Evolutionary conservation across 2,888 invertebrate species (phyloP).

Genomic region (Hedychridium roseum): DNA sequence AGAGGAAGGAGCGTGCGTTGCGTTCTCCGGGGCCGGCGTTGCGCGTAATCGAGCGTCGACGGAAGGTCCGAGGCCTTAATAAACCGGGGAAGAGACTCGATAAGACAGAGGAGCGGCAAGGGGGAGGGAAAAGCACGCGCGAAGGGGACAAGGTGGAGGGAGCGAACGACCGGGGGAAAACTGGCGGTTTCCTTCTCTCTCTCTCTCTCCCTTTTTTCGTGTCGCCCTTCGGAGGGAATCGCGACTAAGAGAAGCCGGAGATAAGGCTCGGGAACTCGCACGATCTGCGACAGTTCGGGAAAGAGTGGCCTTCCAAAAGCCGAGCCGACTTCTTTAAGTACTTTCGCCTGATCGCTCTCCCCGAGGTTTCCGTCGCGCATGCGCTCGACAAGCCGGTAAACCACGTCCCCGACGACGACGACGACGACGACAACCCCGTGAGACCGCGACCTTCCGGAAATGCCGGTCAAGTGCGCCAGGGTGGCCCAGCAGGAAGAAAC

Average conservation of each 20-base stretch:
- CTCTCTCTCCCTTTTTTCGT: conserved; percentile 18
- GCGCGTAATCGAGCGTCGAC: no score
- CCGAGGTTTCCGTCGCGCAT: no score
- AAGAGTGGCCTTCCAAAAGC: conserved; percentile 53
- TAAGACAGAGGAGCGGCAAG: conserved; percentile 5
- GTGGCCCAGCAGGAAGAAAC: conserved; percentile 36
- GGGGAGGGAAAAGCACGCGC: background rate
- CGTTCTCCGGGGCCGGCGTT: no score
- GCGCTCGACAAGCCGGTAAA: conserved; percentile 34
- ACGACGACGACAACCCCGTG: conserved; percentile 44
- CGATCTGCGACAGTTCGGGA: conserved; percentile 50
- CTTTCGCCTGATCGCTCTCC: conserved; percentile 57
- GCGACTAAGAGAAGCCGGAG: conserved; percentile 18
- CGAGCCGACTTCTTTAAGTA: conserved; percentile 58
- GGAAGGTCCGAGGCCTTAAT: no score
- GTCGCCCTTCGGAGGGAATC: no score
- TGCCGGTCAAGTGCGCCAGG: conserved; percentile 59
- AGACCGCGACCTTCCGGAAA: conserved; percentile 58
- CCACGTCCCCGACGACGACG: conserved; percentile 35
- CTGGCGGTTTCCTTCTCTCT: conserved; percentile 31
- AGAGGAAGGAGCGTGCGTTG: no score
- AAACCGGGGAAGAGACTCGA: no score
- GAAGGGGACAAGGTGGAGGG: conserved; percentile 5
- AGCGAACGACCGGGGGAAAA: no score
- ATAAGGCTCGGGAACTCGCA: conserved; percentile 38